Evolutionary conservation across 2,113 vertebrate genomes (phyloP), one percentile per base, ranked within the genome.

Genomic region (Solea solea): DNA sequence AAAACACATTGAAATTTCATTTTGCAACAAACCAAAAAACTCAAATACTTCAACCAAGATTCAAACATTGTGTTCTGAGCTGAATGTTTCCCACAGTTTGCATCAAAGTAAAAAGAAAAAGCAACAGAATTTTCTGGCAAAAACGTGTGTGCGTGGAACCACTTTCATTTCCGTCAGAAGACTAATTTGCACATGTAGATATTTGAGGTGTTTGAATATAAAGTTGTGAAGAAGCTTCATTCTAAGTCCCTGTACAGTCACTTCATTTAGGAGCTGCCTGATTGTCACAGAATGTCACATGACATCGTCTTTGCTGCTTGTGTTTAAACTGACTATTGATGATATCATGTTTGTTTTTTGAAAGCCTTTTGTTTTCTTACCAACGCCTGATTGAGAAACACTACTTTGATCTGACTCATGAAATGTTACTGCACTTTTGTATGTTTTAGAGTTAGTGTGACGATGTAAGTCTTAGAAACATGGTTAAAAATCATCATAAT

Each of bases 371-470:
- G 74, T 55, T 70, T 73, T 50, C 62, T 44, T 52, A 55, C 64
- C 50, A 15, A 53, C 76, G 64, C 75, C 64, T 61, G 68, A 63
- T 58, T 41, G 41, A 80, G 73, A 89, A 84, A 34, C 83, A 88
- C 86, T 80, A 77, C 52, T 80, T 82, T 85, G 70, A 81, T 82
- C 80, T 80, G 55, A 85, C 72, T 77, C 57, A 75, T 89, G 83
- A 85, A 74, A 80, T 74, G 48, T 86, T 80, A 74, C 86, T 87
- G 92, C 92, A 92, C 93, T 93, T 93, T 92, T 92, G 79, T 42
- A 76, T 80, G 78, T 89, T 83, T 88, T 89, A 84, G 84, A 74
- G 34, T 67, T 79, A 87, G 81, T 74, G 71, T 70, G 65, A 86
- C 59, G 14, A 64, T 59, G 75, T 78, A 64, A 83, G 78, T 86